Base-by-base conservation (phyloP, 2,888 invertebrate species). In the Eretmocerus hayati region DNA sequence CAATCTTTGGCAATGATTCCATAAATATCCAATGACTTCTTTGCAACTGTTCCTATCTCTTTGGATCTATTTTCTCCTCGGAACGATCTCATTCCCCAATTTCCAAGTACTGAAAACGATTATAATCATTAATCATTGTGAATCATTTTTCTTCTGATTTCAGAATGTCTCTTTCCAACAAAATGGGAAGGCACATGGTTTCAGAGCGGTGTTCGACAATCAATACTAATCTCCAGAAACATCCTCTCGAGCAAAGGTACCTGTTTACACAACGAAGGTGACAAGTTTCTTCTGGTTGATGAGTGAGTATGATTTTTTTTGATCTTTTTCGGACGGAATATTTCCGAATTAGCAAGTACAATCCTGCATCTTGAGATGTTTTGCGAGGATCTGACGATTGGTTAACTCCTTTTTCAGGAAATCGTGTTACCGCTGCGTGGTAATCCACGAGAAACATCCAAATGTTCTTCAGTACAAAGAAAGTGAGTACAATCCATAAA, bases 401-500 rank as follows among this genome's bases (percentile, higher is more conserved):
- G n/a, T n/a, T n/a, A n/a, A n/a, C 11, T 26, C 11, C 8, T 67
- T 65, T 75, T 84, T 51, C 85, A 93, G 92, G 70, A 87, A 87
- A 78, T 84, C 87, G 70, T 94, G 93, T 76, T 90, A 89, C 76
- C 86, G 90, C 61, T 94, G 93, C 75, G 87, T 94, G 67, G 92
- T 93, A 70, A 91, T 94, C 77, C 92, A 92, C 72, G 90, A 91
- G 74, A 91, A 91, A 74, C 93, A 94, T 76, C 81, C 84, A 68
- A 94, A 94, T 77, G 90, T 94, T 61, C 81, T 94, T 56, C 93
- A 94, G 74, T 94, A 92, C 79, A 94, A 94, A 84, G 92, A 93
- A 81, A 93, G 94, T 94, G 78, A 91, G 93, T 89, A 67, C 4
- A 44, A n/a, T n/a, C 6, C n/a, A 23, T 20, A 35, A 35, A 11